phyloP scores from a whole-genome alignment of 2,113 vertebrate genomes.

The Serilophus lunatus region DNA sequence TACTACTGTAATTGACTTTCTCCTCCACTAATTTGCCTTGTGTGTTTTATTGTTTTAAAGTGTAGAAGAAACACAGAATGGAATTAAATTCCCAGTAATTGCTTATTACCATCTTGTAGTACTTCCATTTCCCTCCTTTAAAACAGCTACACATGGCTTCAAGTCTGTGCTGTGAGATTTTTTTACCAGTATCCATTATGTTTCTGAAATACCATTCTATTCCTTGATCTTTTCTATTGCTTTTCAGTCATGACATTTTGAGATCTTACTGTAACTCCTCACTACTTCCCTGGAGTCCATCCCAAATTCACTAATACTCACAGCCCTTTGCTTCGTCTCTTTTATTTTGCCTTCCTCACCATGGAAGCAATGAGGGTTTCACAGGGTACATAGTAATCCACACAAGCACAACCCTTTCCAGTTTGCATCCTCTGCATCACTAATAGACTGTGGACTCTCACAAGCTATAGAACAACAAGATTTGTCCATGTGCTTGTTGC shows the following conservation, averaged over 20 bases:
- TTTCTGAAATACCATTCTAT: not conserved
- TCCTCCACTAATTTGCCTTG: slow-evolving; percentile 39
- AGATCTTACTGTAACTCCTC: not conserved
- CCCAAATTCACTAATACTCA: not conserved
- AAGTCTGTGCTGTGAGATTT: not conserved
- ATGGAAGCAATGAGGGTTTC: not conserved
- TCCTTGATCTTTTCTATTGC: not conserved
- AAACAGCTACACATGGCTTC: not conserved
- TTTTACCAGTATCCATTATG: not conserved
- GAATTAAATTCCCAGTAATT: slow-evolving; percentile 59
- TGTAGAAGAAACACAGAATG: slow-evolving; percentile 41
- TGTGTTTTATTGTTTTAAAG: slow-evolving; percentile 38
- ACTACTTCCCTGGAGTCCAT: not conserved
- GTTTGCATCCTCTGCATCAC: not conserved
- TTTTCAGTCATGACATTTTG: not conserved
- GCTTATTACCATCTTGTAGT: slow-evolving; percentile 26
- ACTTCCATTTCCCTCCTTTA: not conserved
- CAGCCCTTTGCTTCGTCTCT: not conserved
- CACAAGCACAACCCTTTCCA: not conserved
- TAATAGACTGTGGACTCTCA: not conserved
- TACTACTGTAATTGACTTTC: slow-evolving; percentile 60
- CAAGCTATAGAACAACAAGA: not conserved
- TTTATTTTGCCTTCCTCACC: not conserved
- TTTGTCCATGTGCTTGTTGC: not conserved
- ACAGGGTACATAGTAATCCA: not conserved